Evolutionary conservation across 2,888 invertebrate species (phyloP).

Genomic region (Hydrotaea diabolus): DNA sequence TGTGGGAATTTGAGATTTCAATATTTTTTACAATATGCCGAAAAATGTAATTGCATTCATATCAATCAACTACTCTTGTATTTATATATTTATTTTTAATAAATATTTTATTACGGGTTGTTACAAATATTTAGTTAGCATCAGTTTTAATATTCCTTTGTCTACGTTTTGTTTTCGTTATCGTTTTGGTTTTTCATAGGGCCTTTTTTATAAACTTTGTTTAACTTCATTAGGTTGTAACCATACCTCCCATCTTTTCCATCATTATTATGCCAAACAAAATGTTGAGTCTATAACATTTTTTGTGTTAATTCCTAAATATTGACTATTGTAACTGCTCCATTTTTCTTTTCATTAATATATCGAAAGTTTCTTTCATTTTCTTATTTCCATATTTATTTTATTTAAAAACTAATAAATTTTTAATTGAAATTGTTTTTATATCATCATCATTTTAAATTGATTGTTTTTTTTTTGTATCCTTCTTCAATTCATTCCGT

Average conservation of each 20-base stretch:
- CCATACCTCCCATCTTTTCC: neutral
- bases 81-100: constrained; percentile 24
- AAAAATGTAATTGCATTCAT: constrained; percentile 46
- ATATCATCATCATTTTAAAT: neutral
- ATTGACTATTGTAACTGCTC: constrained; percentile 60
- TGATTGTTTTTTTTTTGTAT: neutral
- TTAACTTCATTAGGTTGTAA: constrained; percentile 21
- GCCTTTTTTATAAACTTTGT: constrained; percentile 36
- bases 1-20: constrained; percentile 14
- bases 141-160: neutral
- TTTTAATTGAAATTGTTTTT: neutral
- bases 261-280: constrained; percentile 26
- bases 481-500: neutral
- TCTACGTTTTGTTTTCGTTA: constrained; percentile 5
- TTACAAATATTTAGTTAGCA: constrained; percentile 4
- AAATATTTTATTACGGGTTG: neutral
- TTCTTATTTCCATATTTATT: neutral
- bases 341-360: neutral
- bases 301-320: constrained; percentile 39
- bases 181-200: constrained; percentile 34
- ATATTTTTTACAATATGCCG: constrained; percentile 61
- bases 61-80: constrained; percentile 26
- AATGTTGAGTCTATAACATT: constrained; percentile 30
- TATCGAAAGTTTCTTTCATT: constrained; percentile 13
- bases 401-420: neutral